A percentile compares a stretch with the other conserved stretches of the same genome.
phyloP scores from a whole-genome alignment of 2,113 vertebrate genomes.

The Bettongia penicillata region DNA sequence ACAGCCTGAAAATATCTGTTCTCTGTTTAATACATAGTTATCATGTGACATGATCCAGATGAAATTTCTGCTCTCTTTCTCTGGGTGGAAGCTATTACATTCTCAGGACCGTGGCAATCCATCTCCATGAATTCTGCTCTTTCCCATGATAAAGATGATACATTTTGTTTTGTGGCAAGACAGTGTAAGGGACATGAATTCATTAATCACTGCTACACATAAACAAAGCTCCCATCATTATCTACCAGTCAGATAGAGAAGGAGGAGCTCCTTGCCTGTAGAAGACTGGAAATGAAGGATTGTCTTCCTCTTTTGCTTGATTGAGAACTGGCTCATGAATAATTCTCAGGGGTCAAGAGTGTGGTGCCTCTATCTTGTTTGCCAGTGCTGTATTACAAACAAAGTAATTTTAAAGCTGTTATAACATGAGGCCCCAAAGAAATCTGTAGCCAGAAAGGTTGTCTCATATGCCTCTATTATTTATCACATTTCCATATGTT shows the following conservation, averaged over 20 bases:
- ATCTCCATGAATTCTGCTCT: background rate
- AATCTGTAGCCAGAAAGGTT: background rate
- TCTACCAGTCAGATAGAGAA: background rate
- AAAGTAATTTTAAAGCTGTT: background rate
- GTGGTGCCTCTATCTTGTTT: background rate
- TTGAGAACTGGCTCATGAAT: background rate
- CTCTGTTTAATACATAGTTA: background rate
- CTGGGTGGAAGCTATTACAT: background rate
- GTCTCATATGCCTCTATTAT: background rate
- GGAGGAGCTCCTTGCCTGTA: background rate
- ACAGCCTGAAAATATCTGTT: background rate
- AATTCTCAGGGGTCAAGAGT: background rate
- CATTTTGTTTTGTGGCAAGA: background rate
- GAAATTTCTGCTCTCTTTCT: background rate
- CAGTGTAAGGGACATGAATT: background rate
- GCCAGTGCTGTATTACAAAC: background rate
- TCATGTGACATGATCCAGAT: background rate
- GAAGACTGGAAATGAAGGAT: background rate
- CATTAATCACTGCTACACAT: background rate
- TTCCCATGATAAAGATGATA: background rate
- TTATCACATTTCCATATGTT: background rate
- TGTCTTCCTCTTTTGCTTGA: background rate
- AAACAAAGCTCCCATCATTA: background rate
- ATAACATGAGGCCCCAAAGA: background rate
- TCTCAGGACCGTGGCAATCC: background rate